Evolutionary conservation across 2,888 invertebrate genomes (phyloP), one percentile per base, ranked within the genome.

Genomic region (Desoria tigrina): DNA sequence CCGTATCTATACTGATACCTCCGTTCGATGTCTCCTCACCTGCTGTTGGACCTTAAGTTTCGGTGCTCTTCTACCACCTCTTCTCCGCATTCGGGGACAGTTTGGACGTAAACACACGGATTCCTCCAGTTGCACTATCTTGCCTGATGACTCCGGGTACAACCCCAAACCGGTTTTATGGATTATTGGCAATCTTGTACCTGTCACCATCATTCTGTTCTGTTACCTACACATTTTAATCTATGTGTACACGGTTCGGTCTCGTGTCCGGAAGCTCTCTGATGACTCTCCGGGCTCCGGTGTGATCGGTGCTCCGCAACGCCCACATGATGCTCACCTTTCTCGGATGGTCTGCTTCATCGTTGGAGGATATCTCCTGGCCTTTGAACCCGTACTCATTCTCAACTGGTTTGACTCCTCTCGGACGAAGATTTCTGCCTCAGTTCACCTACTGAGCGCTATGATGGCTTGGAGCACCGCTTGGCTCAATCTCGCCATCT

Each of bases 341-440:
- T 16, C 18, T 49, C 7, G 26, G 27, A 53, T 53, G 53, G n/a
- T 26, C 7, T 16, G 53, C 24, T 24, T 9, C 53, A 26, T 65
- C 1, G 1, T 56, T 1, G 23, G 2, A 14, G 49, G 61, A 7
- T 65, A 49, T 28, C 3, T 55, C 21, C 1, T 65, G 1, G 54
- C 54, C 1, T 65, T 61, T 24, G 54, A 65, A 28, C 65, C 61
- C 0, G 6, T 65, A 1, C 26, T 65, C 2, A 11, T 61, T 1
- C 39, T 65, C 2, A 65, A 65, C 28, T n/a, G 18, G 3, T 1
- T 61, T 16, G n/a, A n/a, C n/a, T n/a, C n/a, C n/a, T n/a, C n/a
- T n/a, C n/a, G n/a, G n/a, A n/a, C n/a, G n/a, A n/a, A n/a, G n/a
- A n/a, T n/a, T n/a, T n/a, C n/a, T n/a, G n/a, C n/a, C n/a, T n/a